Evolutionary conservation across 2,888 invertebrate species (phyloP), one percentile per base, ranked within the genome.

Genomic region (Antheraea assamensis): DNA sequence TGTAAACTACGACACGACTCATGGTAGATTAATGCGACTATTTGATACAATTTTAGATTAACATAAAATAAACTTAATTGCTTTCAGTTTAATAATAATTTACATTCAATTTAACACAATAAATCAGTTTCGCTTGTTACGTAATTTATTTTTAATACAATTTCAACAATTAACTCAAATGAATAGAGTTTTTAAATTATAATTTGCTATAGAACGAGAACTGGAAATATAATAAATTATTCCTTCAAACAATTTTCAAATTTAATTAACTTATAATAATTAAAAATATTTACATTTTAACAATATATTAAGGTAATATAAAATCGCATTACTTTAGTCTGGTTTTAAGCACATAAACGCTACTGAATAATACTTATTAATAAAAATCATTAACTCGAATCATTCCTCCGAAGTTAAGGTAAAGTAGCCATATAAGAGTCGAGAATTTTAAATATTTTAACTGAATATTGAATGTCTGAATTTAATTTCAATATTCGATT

Each of bases 11-110:
- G 10, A n/a, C n/a, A n/a, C n/a, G 35, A 24, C 13, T 8, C 58
- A 58, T 58, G 24, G 8, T n/a, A 3, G 58, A 58, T 3, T 58
- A 58, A 58, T 58, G 7, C 24, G 8, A 24, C 2, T n/a, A 24
- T 58, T 24, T n/a, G n/a, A 58, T 58, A 66, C 24, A 31, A 31
- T 66, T 66, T 30, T 66, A 31, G 17, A 66, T 31, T 66, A 66
- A 66, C 31, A 31, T 21, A 31, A 66, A 0, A 7, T 31, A 31
- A 8, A 4, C 30, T 66, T 31, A 2, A 66, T 31, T 19, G 66
- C 21, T 7, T 8, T 30, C 64, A 31, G 19, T 66, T 66, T 31
- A 4, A 58, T 30, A 64, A 64, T 3, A 30, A 27, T 31, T 31
- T 19, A 31, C 30, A 19, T 66, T 5, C 2, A 66, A 30, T 66